Base-by-base conservation (phyloP, 1,140 invertebrate species). In the Chlorops oryzae region DNA sequence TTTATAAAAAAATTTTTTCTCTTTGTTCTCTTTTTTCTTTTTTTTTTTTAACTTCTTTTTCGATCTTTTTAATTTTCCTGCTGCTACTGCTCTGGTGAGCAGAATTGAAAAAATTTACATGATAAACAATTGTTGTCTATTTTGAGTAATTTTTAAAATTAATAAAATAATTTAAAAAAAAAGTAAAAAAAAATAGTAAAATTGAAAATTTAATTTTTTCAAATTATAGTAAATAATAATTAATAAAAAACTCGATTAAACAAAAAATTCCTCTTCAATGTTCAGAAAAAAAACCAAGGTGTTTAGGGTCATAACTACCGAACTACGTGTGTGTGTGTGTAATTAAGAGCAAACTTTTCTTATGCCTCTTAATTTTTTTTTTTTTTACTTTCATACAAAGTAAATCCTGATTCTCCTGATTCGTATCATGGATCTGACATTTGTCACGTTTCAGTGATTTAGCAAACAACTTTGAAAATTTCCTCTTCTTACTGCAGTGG, bases 311-410 rank as follows among this genome's bases (percentile, higher is more conserved):
- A 32, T 32, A 10, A 15, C 15, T 32, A 15, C 15, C 9, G 28
- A 9, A 32, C 9, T 32, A 10, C 9, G 9, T 32, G 28, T 32
- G 15, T 32, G 28, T 32, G 9, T 32, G 28, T 9, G 15, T 9
- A 32, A 10, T 10, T 9, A 32, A 32, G 9, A 32, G 28, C 9
- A 15, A 10, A 15, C 28, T 32, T 32, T 9, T 32, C 9, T 32
- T 32, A 32, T 32, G 15, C 9, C 9, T 32, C 9, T 32, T 15
- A 10, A 32, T 32, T 32, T 32, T 32, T 15, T 32, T 42, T 10
- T 42, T 9, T 23, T 21, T 42, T 42, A 23, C 22, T 42, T 42
- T n/a, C n/a, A n/a, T n/a, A n/a, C n/a, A n/a, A n/a, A n/a, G n/a
- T n/a, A n/a, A n/a, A n/a, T n/a, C n/a, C n/a, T n/a, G n/a, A n/a